Evolutionary conservation across 2,888 invertebrate genomes (phyloP), one percentile per base, ranked within the genome.

Genomic region (Scaptomyza cyrtandrae): DNA sequence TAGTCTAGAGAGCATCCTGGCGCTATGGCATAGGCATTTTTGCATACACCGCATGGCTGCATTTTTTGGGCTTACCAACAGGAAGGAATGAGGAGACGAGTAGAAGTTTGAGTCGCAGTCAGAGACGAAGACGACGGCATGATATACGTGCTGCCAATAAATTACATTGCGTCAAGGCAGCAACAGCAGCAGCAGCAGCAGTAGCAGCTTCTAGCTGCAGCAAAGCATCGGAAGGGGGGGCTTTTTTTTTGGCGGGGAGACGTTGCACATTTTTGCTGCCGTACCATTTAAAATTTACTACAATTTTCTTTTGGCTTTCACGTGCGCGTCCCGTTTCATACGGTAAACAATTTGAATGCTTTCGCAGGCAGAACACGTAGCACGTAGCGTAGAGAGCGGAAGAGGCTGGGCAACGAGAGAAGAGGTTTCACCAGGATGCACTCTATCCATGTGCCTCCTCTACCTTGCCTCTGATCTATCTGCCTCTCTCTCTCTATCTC

Each of bases 131-230:
- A 73, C 70, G 79, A 88, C 75, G 85, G 74, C 87, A 86, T 86
- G 85, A 86, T 88, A 88, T 86, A 86, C 85, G 85, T 86, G 85
- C 85, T 88, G 89, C 85, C 85, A 86, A 86, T 86, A 86, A 86
- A 86, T 86, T 88, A 86, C 85, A 88, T 87, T 88, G 85, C 85
- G 87, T 85, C 85, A 88, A 87, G 82, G 57, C 63, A 61, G 67
- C 79, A 53, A 57, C 64, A 71, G 63, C 50, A 50, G 65, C 79
- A 53, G 71, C 64, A 71, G 63, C 50, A 50, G 67, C 79, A 53
- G 67, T 83, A 53, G 66, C 67, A 71, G 71, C 70, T 81, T 39
- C 56, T 64, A 62, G 56, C 49, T 13, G 10, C 14, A 10, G 46
- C 4, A 24, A 24, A 24, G 24, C 4, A 24, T 24, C 24, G 24